Evolutionary conservation across 2,797 vertebrate species (phyloP).

Genomic region (Hipposideros larvatus): DNA sequence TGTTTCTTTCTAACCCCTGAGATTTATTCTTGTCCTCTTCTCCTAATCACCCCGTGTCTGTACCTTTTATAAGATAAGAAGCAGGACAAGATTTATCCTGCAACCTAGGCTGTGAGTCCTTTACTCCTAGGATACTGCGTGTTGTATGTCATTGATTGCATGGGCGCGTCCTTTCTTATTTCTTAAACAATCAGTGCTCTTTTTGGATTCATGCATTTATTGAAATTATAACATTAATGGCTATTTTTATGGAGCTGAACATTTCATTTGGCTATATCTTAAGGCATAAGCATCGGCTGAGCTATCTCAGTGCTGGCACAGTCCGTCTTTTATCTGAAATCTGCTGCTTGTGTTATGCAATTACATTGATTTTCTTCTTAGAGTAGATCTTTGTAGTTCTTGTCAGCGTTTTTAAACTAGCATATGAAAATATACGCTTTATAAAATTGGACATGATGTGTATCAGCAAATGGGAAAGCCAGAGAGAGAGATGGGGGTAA

Average conservation of each 20-base stretch:
- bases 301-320: neutral
- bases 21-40: constrained; percentile 42
- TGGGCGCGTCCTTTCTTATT: constrained; percentile 47
- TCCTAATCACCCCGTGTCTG: neutral
- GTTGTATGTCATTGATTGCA: constrained; percentile 47
- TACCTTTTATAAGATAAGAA: constrained; percentile 28
- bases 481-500: constrained; percentile 11
- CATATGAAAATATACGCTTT: neutral
- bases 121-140: neutral
- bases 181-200: constrained; percentile 67
- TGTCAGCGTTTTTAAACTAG: constrained; percentile 40
- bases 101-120: neutral
- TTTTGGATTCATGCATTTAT: constrained; percentile 76
- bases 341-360: constrained; percentile 46
- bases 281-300: neutral
- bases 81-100: neutral
- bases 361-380: neutral
- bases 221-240: constrained; percentile 74
- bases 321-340: neutral
- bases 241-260: constrained; percentile 54
- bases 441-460: neutral
- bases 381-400: neutral
- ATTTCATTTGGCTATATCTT: constrained; percentile 64
- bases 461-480: constrained; percentile 28
- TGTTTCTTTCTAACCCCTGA: constrained; percentile 42